Conservation (phyloP, 2,888 invertebrate species). For the Pteria penguin region DNA sequence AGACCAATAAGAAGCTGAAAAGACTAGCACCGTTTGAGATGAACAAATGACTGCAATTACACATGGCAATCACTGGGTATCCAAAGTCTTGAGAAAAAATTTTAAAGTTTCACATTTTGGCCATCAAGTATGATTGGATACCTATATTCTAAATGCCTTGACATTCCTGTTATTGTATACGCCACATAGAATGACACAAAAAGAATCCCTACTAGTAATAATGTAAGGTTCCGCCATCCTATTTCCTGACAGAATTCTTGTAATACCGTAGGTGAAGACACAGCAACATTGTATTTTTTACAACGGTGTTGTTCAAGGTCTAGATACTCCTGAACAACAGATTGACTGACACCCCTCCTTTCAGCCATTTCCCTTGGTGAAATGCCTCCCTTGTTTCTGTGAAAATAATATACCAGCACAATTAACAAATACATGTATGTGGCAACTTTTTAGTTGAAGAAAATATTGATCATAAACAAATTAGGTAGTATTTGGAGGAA, state of each 20-base stretch:
- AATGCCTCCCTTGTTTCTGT: conserved; percentile 59
- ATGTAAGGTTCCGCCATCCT: conserved; percentile 46
- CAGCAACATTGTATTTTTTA: not conserved
- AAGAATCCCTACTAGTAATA: conserved; percentile 52
- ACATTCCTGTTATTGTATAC: conserved; percentile 54
- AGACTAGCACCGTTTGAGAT: too few species aligned
- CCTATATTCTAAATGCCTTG: conserved; percentile 19
- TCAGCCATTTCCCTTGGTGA: conserved; percentile 58
- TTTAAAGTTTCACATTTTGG: conserved; percentile 4
- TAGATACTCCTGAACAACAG: conserved; percentile 45
- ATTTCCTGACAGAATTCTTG: conserved; percentile 58
- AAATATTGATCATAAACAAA: too few species aligned
- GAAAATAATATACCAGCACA: too few species aligned
- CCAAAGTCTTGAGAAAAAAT: too few species aligned
- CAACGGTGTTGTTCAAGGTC: conserved; percentile 33
- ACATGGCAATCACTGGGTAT: too few species aligned
- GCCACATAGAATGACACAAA: conserved; percentile 57
- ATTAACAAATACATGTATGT: too few species aligned
- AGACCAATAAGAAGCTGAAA: too few species aligned
- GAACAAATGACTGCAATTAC: too few species aligned
- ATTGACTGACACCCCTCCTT: conserved; percentile 56
- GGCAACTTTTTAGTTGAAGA: too few species aligned
- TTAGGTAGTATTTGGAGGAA: too few species aligned
- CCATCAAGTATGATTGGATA: conserved; percentile 22
- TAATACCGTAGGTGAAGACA: conserved; percentile 39